Percentiles rank a stretch among this genome's conserved stretches.
Conservation (phyloP, 2,797 vertebrate species). For the Hoplostethus atlanticus region DNA sequence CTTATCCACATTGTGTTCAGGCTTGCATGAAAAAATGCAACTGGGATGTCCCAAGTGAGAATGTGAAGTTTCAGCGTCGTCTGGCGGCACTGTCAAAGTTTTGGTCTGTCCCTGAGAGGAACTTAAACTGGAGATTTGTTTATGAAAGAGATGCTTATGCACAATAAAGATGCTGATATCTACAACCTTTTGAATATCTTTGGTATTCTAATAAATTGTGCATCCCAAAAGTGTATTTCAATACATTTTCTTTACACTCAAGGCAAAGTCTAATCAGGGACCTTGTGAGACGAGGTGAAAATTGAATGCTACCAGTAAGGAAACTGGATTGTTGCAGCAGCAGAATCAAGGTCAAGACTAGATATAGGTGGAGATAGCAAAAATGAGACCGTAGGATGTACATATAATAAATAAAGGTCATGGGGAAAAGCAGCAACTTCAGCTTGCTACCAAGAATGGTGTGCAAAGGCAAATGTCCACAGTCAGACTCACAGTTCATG, state of each 20-base stretch:
- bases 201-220: neutral
- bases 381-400: too few relatives aligned
- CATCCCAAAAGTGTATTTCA: neutral
- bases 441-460: too few relatives aligned
- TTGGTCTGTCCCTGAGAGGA: neutral
- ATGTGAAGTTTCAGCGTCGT: constrained; percentile 40
- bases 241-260: neutral
- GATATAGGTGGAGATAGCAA: too few relatives aligned
- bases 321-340: neutral
- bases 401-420: too few relatives aligned
- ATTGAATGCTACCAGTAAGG: neutral
- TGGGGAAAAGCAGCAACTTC: too few relatives aligned
- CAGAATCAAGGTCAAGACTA: neutral
- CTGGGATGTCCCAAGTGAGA: neutral
- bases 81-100: constrained; percentile 36
- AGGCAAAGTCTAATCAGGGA: neutral
- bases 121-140: neutral
- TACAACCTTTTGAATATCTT: neutral
- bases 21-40: too few relatives aligned
- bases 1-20: neutral
- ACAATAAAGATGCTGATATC: neutral
- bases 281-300: neutral
- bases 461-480: too few relatives aligned
- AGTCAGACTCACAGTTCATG: too few relatives aligned
- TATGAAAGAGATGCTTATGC: neutral